phyloP scores from a whole-genome alignment of 1,140 invertebrate genomes.

The Archegozetes longisetosus region DNA sequence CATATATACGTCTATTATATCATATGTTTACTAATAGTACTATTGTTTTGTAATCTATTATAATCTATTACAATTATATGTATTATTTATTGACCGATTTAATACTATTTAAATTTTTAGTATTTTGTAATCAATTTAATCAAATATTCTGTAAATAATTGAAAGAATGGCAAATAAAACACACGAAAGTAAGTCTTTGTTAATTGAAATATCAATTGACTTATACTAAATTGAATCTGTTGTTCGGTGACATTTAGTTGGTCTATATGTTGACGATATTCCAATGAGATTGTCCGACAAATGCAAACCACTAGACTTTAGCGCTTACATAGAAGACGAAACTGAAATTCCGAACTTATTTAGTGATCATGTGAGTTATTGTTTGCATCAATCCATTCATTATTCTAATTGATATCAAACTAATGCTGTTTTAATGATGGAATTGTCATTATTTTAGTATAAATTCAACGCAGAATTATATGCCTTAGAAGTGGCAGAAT shows the following conservation, averaged over 20 bases:
- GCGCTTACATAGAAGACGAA: neutral
- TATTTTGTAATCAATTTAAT: no score
- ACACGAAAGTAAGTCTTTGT: neutral
- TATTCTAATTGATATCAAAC: neutral
- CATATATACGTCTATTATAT: no score
- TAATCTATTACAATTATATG: no score
- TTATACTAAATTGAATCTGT: no score
- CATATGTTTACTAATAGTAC: no score
- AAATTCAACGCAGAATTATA: constrained; percentile 10
- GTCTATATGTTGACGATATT: constrained; percentile 5
- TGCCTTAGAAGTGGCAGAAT: constrained; percentile 1
- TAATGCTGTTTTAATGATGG: neutral
- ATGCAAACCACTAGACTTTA: constrained; percentile 2
- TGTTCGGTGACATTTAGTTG: neutral
- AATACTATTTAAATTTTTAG: no score
- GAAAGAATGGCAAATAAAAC: neutral
- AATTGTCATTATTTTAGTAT: neutral
- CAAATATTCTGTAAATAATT: no score
- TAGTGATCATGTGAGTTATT: neutral
- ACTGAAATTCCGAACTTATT: neutral
- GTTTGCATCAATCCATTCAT: neutral
- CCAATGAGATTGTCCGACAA: constrained; percentile 12
- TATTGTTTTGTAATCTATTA: no score
- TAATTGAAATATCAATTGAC: neutral
- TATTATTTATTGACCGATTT: no score